Base-by-base conservation (phyloP, 2,888 invertebrate species). In the Lithophane leautieri region DNA sequence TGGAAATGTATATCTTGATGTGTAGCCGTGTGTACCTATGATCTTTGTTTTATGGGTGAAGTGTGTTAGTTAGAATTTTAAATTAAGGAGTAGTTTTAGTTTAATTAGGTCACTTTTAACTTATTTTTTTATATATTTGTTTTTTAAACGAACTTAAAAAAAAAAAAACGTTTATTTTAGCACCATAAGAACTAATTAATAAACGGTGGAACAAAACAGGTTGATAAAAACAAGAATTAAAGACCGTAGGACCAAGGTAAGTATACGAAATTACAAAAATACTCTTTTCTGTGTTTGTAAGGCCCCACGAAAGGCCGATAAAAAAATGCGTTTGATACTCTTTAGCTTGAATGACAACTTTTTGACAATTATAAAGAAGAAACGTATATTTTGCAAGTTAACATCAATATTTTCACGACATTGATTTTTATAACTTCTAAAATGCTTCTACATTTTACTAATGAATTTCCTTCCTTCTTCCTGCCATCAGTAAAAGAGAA, bases 321-420 rank as follows among this genome's bases (percentile, higher is more conserved):
- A 68, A 62, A 68, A 68, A 62, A 68, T 74, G 63, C 22, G 12
- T 44, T 66, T 56, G n/a, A n/a, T n/a, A 54, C 52, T 4, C 22
- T n/a, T 54, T 9, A 6, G 50, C n/a, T 65, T 44, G n/a, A 47
- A 44, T n/a, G 50, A 56, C 42, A 19, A 79, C 65, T 81, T 81
- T 76, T 67, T 70, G 69, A 76, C 61, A 62, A 61, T 81, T 44
- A 34, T 6, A 34, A 34, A 19, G 42, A 60, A 63, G 44, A 54
- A 66, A 28, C 61, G 60, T 79, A 62, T 73, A 54, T 67, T 56
- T 67, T 7, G 54, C 14, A 42, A 66, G 63, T 61, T 69, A 61
- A 56, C 58, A 67, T 25, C 68, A 40, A 65, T 73, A 4, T 34
- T 56, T 79, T 74, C 63, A 65, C 25, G 16, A 79, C 56, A 73